Evolutionary conservation across 2,797 vertebrate genomes (phyloP), one percentile per base, ranked within the genome.

Genomic region (Phaenicophaeus curvirostris): DNA sequence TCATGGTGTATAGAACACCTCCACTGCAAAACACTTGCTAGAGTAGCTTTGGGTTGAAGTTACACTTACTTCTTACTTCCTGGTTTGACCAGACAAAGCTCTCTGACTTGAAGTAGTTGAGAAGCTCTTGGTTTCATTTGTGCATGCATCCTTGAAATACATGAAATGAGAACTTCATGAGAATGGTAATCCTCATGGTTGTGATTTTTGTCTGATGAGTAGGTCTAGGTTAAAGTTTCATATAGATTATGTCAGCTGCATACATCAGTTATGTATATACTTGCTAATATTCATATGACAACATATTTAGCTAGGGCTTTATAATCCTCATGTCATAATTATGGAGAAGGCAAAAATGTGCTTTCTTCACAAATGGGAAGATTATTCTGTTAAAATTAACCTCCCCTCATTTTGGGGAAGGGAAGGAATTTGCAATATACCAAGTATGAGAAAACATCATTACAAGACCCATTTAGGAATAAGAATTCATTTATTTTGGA

Each of bases 1-100:
- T 11, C 0, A 0, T 23, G 11, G 41, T 63, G 23, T 65, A 20
- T 14, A 46, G 54, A 48, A 33, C 48, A 15, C 24, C 9, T 5
- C 5, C 9, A 53, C 25, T 46, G 48, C 9, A 3, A 71, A 79
- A 75, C 11, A 13, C 33, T 61, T 79, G 25, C 53, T 25, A 16
- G 57, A 90, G 59, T 80, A 71, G 13, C 46, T 84, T 61, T 71
- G 35, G 11, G 3, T 66, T 79, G 63, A 74, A 54, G 24, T 79
- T 71, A 18, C 3, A 21, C 3, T 63, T 20, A 54, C 0, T 33
- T 90, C 31, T 58, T 82, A 21, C 17, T 27, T 65, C 13, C 28
- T 75, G 18, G 41, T 69, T 74, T 69, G 57, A 33, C 57, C 65
- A 33, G 39, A 5, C 58, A 31, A 58, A 76, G 35, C 30, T 72